phyloP scores from a whole-genome alignment of 2,113 vertebrate genomes.

The Ivindomyrus marchei region DNA sequence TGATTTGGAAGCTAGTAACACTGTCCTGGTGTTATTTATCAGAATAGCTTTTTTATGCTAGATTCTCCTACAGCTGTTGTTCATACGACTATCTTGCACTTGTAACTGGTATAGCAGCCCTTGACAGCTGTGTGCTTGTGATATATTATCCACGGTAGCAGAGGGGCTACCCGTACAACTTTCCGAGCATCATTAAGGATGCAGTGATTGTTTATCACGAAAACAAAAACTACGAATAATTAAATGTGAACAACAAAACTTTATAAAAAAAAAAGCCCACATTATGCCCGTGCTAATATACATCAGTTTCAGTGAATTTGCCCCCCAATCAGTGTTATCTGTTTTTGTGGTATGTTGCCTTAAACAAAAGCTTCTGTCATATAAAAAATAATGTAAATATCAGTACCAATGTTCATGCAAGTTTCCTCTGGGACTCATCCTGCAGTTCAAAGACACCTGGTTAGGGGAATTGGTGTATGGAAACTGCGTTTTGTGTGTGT shows the following conservation, averaged over 20 bases:
- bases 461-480: background rate
- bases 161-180: background rate
- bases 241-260: background rate
- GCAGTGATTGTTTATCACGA: background rate
- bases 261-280: background rate
- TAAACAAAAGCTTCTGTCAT: background rate
- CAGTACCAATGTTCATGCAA: background rate
- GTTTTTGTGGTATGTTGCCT: background rate
- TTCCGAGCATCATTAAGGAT: background rate
- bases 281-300: background rate
- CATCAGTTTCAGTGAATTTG: background rate
- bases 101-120: background rate
- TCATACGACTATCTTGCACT: background rate
- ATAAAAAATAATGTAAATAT: background rate
- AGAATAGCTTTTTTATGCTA: background rate
- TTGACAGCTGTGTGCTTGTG: background rate
- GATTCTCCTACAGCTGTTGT: background rate
- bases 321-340: background rate
- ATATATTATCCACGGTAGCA: background rate
- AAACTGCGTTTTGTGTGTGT: background rate
- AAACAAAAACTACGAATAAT: background rate
- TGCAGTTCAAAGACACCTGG: background rate
- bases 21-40: background rate
- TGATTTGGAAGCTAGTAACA: background rate
- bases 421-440: background rate